Evolutionary conservation across 2,888 invertebrate species (phyloP).

Genomic region (Lasiommata megera): DNA sequence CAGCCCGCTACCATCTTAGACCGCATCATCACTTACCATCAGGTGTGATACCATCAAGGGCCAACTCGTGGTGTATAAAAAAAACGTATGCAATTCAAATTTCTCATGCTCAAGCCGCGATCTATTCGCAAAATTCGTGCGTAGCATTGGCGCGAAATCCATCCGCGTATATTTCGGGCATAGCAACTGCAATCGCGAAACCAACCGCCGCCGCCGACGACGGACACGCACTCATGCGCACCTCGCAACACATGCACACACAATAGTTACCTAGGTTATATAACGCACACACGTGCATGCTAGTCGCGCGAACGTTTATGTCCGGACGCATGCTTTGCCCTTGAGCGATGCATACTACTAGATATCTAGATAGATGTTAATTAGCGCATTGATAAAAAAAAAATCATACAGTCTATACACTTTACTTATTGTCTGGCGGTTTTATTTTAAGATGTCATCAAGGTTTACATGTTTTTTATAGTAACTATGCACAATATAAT

Average conservation of each 20-base stretch:
- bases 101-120: slow-evolving; percentile 19
- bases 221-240: slow-evolving; percentile 54
- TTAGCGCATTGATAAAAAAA: slow-evolving; percentile 76
- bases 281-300: slow-evolving; percentile 41
- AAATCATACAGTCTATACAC: slow-evolving; percentile 56
- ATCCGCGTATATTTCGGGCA: slow-evolving; percentile 75
- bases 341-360: slow-evolving; percentile 73
- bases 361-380: slow-evolving; percentile 54
- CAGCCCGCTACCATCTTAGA: too few species aligned
- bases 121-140: slow-evolving; percentile 41
- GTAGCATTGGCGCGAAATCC: slow-evolving; percentile 65
- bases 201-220: slow-evolving; percentile 55
- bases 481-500: background rate
- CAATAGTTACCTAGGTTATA: slow-evolving; percentile 62
- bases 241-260: slow-evolving; percentile 49
- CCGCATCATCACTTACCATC: too few species aligned
- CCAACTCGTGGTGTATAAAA: background rate
- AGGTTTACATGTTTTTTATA: background rate
- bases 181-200: slow-evolving; percentile 78
- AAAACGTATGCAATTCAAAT: slow-evolving; percentile 10
- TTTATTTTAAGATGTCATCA: background rate
- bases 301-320: slow-evolving; percentile 52
- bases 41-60: too few species aligned
- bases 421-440: slow-evolving; percentile 11
- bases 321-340: slow-evolving; percentile 73